Evolutionary conservation across 2,113 vertebrate species (phyloP).

Genomic region (Xenopus laevis): DNA sequence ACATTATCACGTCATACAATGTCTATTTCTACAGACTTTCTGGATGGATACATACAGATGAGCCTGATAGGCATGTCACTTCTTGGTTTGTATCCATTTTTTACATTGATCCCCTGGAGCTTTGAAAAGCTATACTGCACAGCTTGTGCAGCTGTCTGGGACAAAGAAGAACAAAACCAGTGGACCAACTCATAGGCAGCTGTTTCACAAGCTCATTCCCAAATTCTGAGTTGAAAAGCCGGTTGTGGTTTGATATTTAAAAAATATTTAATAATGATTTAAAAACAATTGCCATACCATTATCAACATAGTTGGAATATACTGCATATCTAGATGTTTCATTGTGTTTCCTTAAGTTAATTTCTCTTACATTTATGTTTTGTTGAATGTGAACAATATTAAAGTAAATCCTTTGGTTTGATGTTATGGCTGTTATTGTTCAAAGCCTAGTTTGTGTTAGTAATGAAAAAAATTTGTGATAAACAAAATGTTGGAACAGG

Average conservation of each 20-base stretch:
- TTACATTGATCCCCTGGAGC: slow-evolving; percentile 9
- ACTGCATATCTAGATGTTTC: too few relatives aligned
- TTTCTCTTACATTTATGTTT: too few relatives aligned
- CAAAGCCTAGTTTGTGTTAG: too few relatives aligned
- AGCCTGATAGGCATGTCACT: slow-evolving; percentile 8
- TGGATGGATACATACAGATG: neutral
- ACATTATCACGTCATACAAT: neutral
- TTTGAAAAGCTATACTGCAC: slow-evolving; percentile 3
- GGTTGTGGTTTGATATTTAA: neutral
- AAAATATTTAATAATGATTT: too few relatives aligned
- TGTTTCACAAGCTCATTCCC: slow-evolving; percentile 7
- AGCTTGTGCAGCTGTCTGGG: slow-evolving; percentile 22
- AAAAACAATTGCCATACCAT: too few relatives aligned
- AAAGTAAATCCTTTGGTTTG: too few relatives aligned
- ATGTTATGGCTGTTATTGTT: too few relatives aligned
- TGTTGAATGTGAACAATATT: too few relatives aligned
- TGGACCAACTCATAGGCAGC: slow-evolving; percentile 10
- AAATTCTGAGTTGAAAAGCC: neutral
- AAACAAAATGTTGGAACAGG: too few relatives aligned
- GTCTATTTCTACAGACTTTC: neutral
- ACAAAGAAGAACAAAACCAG: slow-evolving; percentile 10
- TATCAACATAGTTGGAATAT: too few relatives aligned
- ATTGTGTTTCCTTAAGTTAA: too few relatives aligned
- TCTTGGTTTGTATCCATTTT: neutral
- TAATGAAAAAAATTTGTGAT: too few relatives aligned